Conservation (phyloP, 64 coral and sea anemone species). For the Stichodactyla helianthus region DNA sequence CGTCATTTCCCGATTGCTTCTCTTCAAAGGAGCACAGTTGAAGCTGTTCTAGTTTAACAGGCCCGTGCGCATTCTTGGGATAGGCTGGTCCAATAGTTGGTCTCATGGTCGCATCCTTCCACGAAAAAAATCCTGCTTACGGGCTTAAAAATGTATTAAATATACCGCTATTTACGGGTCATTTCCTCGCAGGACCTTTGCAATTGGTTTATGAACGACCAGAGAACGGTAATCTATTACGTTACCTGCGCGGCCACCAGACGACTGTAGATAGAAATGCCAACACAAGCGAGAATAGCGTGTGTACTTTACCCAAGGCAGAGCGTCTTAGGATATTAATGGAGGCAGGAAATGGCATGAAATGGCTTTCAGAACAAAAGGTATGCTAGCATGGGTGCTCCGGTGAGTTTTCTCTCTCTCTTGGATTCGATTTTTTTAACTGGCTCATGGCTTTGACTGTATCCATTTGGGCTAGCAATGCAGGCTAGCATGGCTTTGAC, state of each 20-base stretch:
- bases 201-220: conserved; percentile 37
- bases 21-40: no score
- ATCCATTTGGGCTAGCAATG: no score
- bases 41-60: no score
- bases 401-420: no score
- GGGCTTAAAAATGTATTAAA: not conserved
- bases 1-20: no score
- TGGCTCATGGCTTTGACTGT: no score
- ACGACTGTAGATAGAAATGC: not conserved
- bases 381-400: not conserved
- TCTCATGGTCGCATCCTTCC: no score
- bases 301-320: conserved; percentile 27
- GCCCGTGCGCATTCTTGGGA: no score
- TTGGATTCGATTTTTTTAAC: no score
- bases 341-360: conserved; percentile 42
- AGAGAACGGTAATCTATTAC: conserved; percentile 33
- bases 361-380: conserved; percentile 35
- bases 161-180: not conserved
- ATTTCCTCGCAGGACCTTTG: conserved; percentile 17
- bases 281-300: not conserved
- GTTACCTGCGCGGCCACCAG: conserved; percentile 27
- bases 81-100: no score
- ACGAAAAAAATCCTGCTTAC: no score
- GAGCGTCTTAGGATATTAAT: conserved; percentile 40
- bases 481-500: no score